Evolutionary conservation across 2,113 vertebrate species (phyloP).

Genomic region (Marmota flaviventris): DNA sequence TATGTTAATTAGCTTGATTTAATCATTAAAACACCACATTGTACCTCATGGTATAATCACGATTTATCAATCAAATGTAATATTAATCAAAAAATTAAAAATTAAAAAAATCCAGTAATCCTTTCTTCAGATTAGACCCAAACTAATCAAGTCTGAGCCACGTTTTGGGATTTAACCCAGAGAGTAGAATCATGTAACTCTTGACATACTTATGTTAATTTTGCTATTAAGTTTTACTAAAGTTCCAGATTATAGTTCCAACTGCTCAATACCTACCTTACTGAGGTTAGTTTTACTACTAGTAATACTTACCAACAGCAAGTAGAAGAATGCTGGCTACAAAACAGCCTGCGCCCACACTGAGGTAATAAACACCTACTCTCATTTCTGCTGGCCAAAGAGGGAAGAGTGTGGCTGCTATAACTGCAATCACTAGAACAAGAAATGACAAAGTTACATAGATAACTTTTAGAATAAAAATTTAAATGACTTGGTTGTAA

Average conservation of each 20-base stretch:
- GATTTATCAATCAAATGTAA: background rate
- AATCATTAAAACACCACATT: background rate
- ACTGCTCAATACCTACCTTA: background rate
- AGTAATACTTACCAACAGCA: constrained; percentile 94
- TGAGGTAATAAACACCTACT: constrained; percentile 99
- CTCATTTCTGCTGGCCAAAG: constrained; percentile 99
- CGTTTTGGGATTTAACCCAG: background rate
- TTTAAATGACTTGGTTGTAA: background rate
- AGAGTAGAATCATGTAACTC: background rate
- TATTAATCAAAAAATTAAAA: background rate
- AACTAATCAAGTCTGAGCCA: background rate
- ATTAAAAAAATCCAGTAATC: background rate
- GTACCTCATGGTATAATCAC: background rate
- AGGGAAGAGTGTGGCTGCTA: constrained; percentile 98
- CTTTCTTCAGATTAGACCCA: background rate
- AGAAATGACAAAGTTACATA: background rate
- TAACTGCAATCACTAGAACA: constrained; percentile 96
- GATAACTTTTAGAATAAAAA: background rate
- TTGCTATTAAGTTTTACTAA: constrained; percentile 18
- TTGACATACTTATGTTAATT: background rate
- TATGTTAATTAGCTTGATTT: background rate
- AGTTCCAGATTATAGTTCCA: background rate
- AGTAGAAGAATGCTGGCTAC: constrained; percentile 98
- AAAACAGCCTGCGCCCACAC: constrained; percentile 98
- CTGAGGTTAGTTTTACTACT: background rate